A percentile compares a stretch with the other conserved stretches of the same genome.
These are phyloP conservation scores for Phymastichus coffea DNA, from an alignment of 1,140 invertebrate genomes.

Conservation along the genomic window DNA sequence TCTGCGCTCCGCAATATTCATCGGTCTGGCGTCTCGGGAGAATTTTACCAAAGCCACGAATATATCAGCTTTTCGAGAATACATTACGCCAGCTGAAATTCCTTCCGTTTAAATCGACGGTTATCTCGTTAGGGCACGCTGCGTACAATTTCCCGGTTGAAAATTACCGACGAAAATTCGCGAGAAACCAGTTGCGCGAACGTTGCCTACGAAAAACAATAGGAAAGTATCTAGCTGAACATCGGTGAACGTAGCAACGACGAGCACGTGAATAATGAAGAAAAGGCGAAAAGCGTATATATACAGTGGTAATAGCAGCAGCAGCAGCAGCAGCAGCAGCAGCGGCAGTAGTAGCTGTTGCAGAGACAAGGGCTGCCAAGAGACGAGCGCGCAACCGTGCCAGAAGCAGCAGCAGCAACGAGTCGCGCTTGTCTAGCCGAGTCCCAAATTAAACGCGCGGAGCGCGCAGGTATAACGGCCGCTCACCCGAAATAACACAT, in stretches of 20 bases:
- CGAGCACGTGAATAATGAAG: background rate
- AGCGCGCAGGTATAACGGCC: constrained; percentile 22
- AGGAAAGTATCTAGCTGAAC: background rate
- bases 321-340: background rate
- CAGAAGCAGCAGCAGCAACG: constrained; percentile 8
- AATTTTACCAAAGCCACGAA: too few species aligned
- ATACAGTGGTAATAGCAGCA: background rate
- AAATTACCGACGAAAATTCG: too few species aligned
- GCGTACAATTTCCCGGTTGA: too few species aligned
- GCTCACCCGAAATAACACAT: constrained; percentile 18
- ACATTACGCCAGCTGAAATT: too few species aligned
- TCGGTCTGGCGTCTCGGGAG: too few species aligned
- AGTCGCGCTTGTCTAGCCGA: constrained; percentile 25
- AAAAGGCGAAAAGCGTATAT: background rate
- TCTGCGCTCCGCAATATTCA: too few species aligned
- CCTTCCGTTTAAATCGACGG: too few species aligned
- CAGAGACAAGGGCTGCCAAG: constrained; percentile 11
- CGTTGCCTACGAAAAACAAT: too few species aligned
- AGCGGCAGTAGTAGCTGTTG: background rate
- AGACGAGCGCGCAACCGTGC: constrained; percentile 15
- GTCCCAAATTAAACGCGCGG: constrained; percentile 28
- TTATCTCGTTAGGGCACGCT: too few species aligned
- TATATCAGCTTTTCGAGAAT: too few species aligned
- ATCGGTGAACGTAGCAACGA: background rate
- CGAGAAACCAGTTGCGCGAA: too few species aligned